A percentile compares a stretch with the other conserved stretches of the same genome.
These are phyloP conservation scores for Cebus imitator DNA, from an alignment of 2,113 vertebrate genomes.

Conservation along the genomic window DNA sequence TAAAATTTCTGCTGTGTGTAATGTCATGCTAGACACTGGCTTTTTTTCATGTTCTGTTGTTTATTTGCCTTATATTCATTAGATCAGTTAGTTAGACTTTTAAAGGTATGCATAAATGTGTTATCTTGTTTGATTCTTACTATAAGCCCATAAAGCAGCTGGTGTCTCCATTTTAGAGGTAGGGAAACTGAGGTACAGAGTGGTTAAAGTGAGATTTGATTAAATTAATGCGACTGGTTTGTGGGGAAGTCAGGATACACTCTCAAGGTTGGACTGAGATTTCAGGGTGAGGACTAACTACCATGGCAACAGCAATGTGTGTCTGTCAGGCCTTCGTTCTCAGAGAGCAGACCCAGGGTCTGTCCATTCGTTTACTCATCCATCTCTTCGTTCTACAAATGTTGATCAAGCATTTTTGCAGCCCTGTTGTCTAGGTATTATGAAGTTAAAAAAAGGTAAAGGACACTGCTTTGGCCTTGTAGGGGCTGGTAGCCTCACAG, in stretches of 20 bases:
- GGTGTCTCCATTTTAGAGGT: not conserved
- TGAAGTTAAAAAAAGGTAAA: not conserved
- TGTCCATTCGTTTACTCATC: fast-evolving
- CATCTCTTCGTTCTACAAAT: not conserved
- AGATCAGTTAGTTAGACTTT: not conserved
- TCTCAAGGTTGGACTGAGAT: not conserved
- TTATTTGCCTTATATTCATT: not conserved
- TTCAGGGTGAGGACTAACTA: not conserved
- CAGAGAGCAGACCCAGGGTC: not conserved
- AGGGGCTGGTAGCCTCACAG: not conserved
- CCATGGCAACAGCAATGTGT: too few relatives aligned
- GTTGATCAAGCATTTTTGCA: not conserved
- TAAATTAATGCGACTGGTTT: not conserved
- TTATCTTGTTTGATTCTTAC: not conserved
- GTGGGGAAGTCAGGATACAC: not conserved
- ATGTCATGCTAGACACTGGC: fast-evolving
- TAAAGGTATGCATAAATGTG: not conserved
- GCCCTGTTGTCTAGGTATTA: not conserved
- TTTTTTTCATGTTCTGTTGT: not conserved
- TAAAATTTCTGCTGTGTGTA: not conserved
- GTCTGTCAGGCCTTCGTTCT: not conserved
- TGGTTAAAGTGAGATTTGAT: not conserved
- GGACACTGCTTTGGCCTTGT: not conserved
- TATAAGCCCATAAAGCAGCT: not conserved
- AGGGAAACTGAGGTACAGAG: not conserved